Conservation (phyloP, 2,113 vertebrate genomes). For the Thermophis baileyi region DNA sequence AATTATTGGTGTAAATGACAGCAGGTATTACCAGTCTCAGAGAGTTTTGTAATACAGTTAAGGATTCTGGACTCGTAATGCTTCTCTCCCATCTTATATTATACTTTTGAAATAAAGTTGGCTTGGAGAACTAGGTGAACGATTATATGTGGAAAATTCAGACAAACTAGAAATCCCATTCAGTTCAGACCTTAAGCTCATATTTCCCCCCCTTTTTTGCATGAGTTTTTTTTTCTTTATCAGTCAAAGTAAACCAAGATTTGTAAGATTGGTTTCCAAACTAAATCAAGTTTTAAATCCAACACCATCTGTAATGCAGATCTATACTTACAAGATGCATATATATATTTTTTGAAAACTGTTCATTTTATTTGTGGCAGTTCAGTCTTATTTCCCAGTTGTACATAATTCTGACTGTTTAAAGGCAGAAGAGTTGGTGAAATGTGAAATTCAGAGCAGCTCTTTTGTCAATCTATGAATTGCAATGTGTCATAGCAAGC, state of each 20-base stretch:
- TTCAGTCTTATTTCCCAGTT: neutral
- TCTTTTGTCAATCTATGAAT: neutral
- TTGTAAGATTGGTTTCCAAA: neutral
- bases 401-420: neutral
- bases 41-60: neutral
- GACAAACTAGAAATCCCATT: neutral
- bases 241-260: neutral
- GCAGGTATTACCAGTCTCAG: neutral
- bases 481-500: neutral
- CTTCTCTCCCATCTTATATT: neutral
- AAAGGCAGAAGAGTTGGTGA: neutral
- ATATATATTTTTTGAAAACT: neutral
- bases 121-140: neutral
- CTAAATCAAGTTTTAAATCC: neutral
- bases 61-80: neutral
- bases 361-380: neutral
- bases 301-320: neutral
- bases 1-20: neutral
- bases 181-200: neutral
- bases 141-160: neutral
- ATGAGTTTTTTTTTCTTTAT: neutral
- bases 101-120: neutral
- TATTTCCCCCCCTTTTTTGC: neutral
- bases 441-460: neutral
- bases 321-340: neutral